phyloP scores from a whole-genome alignment of 2,888 invertebrate genomes.

The Cosmia pyralina region DNA sequence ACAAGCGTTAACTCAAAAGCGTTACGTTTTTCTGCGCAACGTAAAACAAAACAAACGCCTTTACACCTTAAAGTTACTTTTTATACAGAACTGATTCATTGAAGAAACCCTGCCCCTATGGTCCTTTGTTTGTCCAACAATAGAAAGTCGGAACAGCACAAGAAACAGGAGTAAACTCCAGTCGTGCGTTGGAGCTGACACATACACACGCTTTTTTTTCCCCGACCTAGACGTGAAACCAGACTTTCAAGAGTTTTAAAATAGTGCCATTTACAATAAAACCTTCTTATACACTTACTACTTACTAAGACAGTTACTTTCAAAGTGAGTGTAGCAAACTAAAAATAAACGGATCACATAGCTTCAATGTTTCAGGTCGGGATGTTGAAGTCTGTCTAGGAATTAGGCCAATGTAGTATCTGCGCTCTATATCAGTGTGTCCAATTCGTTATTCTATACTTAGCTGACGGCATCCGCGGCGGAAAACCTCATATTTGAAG shows the following conservation, averaged over 20 bases:
- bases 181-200: no score
- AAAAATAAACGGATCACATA: conserved; percentile 17
- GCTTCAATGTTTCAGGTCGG: conserved; percentile 27
- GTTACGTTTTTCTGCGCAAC: no score
- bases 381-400: conserved; percentile 27
- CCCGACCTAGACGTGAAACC: neutral
- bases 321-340: neutral
- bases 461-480: neutral
- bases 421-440: conserved; percentile 37
- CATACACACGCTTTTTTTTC: neutral
- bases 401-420: conserved; percentile 53
- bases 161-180: no score
- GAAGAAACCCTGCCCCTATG: no score
- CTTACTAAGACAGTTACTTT: neutral
- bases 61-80: no score
- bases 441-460: conserved; percentile 28
- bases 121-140: no score
- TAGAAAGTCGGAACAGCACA: no score
- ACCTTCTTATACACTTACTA: neutral
- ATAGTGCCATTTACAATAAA: neutral
- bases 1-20: no score
- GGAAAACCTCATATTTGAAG: conserved; percentile 3
- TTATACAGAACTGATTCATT: no score
- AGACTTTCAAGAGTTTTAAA: neutral
- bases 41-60: no score